A percentile compares a stretch with the other conserved stretches of the same genome.
Evolutionary conservation across 2,113 vertebrate species (phyloP).

Genomic region (Paradoxurus hermaphroditus): DNA sequence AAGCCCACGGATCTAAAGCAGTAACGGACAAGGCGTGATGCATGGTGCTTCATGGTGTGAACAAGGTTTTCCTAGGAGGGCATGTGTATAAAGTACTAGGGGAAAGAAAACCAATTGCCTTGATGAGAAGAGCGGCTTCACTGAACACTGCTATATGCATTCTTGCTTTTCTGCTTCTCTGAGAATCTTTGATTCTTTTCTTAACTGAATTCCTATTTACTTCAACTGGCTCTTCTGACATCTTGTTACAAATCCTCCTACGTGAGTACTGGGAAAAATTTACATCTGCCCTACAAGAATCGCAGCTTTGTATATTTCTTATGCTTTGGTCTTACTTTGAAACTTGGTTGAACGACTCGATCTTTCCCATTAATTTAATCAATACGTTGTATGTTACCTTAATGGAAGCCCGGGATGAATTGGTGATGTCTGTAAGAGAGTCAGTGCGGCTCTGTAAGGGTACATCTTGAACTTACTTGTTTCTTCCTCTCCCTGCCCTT

Average conservation of each 20-base stretch:
- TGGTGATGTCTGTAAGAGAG: not conserved
- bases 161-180: not conserved
- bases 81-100: accelerated
- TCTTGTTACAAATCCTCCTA: not conserved
- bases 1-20: not conserved
- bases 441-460: not conserved
- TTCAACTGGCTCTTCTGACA: not conserved
- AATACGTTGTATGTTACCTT: not conserved
- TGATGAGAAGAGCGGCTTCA: not conserved
- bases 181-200: not conserved
- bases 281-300: not conserved
- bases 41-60: not conserved
- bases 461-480: not conserved
- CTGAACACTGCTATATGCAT: not conserved
- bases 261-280: not conserved
- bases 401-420: not conserved
- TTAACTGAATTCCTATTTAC: conserved; percentile 33
- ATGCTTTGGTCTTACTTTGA: not conserved
- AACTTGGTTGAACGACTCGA: not conserved
- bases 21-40: not conserved
- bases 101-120: not conserved
- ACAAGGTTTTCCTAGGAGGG: not conserved
- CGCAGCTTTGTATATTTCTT: not conserved
- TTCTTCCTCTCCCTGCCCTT: not conserved
- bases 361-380: not conserved